A percentile compares a stretch with the other conserved stretches of the same genome.
Conservation (phyloP, 2,797 vertebrate species). For the Lateolabrax maculatus region DNA sequence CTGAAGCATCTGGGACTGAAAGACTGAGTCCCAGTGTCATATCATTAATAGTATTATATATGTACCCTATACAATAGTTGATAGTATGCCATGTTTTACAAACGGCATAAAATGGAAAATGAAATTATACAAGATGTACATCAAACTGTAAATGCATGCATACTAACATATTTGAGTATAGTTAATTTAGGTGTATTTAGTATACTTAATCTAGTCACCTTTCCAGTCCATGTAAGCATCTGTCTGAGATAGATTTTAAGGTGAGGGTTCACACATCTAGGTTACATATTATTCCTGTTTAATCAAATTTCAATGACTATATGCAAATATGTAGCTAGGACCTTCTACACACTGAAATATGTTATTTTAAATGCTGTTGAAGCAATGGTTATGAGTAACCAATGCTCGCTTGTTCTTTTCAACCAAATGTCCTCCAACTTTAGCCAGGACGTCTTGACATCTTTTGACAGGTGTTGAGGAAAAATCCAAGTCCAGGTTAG, state of each 20-base stretch:
- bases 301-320: background rate
- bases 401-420: no score
- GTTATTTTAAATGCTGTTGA: background rate
- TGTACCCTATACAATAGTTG: background rate
- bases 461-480: no score
- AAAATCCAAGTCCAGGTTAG: no score
- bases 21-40: background rate
- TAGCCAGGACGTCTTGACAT: background rate
- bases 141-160: no score
- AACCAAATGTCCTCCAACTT: background rate
- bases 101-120: background rate
- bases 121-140: background rate
- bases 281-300: background rate
- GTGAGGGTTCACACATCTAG: no score
- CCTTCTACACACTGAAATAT: background rate
- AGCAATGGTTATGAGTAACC: background rate
- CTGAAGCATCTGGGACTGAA: constrained; percentile 5
- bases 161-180: no score
- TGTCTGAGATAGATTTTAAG: background rate
- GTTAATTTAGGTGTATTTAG: no score
- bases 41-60: background rate
- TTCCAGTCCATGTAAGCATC: no score
- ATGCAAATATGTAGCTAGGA: background rate
- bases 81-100: no score
- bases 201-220: background rate